phyloP scores from a whole-genome alignment of 2,888 invertebrate genomes.

The Lycaena phlaeas region DNA sequence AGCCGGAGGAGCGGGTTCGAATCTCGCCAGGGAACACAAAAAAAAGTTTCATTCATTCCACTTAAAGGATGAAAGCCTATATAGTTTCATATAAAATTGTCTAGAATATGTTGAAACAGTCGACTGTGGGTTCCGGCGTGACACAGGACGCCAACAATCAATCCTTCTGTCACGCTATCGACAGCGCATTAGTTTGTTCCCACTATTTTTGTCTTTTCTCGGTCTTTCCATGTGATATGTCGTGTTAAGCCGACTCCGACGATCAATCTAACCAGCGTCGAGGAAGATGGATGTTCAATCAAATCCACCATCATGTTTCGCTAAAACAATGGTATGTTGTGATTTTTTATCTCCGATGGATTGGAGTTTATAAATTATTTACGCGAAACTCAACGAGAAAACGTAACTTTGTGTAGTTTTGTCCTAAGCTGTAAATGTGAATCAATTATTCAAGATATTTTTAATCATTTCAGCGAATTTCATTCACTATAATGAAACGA shows the following conservation, averaged over 20 bases:
- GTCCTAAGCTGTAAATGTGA: too few relatives aligned
- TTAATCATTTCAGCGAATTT: too few relatives aligned
- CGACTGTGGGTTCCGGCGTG: background rate
- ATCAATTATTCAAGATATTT: too few relatives aligned
- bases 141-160: constrained; percentile 43
- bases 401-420: too few relatives aligned
- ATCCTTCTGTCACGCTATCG: constrained; percentile 66
- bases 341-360: background rate
- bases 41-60: too few relatives aligned
- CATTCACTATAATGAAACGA: too few relatives aligned
- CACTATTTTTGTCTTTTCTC: constrained; percentile 63
- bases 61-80: too few relatives aligned
- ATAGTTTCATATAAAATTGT: too few relatives aligned
- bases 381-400: too few relatives aligned
- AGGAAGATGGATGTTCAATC: constrained; percentile 57
- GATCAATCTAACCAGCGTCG: constrained; percentile 58
- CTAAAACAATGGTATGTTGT: constrained; percentile 15
- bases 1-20: too few relatives aligned
- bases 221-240: constrained; percentile 29
- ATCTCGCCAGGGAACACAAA: too few relatives aligned
- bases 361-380: too few relatives aligned
- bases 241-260: constrained; percentile 38
- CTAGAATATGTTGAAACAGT: background rate
- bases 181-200: constrained; percentile 68
- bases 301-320: constrained; percentile 26